phyloP scores from a whole-genome alignment of 2,113 vertebrate species.

The Diadophis punctatus region DNA sequence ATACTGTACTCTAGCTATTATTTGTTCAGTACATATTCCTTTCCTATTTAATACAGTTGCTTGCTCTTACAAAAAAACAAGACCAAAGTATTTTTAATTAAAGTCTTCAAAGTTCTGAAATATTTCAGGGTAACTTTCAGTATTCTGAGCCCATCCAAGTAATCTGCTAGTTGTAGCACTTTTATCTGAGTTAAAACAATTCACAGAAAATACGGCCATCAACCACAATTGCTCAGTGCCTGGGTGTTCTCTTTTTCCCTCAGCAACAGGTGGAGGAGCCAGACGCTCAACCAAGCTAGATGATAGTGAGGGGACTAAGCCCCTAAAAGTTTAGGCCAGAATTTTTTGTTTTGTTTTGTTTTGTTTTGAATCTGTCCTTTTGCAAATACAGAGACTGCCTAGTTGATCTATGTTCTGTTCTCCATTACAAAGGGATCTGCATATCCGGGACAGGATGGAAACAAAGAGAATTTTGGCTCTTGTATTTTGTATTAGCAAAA shows the following conservation, averaged over 20 bases:
- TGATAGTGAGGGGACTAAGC: neutral
- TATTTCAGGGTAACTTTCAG: neutral
- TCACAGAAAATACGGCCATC: neutral
- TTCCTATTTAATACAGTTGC: neutral
- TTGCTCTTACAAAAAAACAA: neutral
- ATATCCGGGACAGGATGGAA: neutral
- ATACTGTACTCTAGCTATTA: neutral
- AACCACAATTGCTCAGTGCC: neutral
- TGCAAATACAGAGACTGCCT: neutral
- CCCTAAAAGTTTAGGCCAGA: neutral
- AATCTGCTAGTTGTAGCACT: neutral
- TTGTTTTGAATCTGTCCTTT: neutral
- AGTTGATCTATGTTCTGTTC: neutral
- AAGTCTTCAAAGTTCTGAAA: neutral
- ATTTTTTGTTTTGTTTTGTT: neutral
- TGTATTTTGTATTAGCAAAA: neutral
- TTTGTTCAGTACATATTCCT: neutral
- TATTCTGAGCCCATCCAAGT: neutral
- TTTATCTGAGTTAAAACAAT: neutral
- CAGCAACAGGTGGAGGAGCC: neutral
- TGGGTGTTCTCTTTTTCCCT: neutral
- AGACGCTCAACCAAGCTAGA: neutral
- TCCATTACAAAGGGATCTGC: neutral
- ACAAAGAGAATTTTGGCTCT: neutral
- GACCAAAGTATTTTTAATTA: neutral